Evolutionary conservation across 2,113 vertebrate genomes (phyloP).

Genomic region (Pluvianellus socialis): DNA sequence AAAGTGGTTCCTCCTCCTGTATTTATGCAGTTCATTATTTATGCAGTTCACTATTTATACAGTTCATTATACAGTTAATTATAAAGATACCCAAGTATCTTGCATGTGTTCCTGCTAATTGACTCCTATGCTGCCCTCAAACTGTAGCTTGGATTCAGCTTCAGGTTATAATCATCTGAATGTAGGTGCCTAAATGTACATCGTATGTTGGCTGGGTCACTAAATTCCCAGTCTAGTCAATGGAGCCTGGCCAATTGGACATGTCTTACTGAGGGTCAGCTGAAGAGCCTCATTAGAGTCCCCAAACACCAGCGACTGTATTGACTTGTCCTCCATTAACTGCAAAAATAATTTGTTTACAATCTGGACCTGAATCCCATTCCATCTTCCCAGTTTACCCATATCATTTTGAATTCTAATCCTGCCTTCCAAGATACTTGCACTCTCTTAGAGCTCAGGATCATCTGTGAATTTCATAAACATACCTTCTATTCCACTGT

Average conservation of each 20-base stretch:
- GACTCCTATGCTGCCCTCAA: not conserved
- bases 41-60: not conserved
- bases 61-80: not conserved
- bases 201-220: not conserved
- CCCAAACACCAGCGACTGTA: not conserved
- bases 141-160: not conserved
- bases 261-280: not conserved
- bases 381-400: not conserved
- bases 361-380: not conserved
- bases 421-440: not conserved
- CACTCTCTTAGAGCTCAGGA: not conserved
- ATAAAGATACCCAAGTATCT: not conserved
- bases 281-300: slow-evolving; percentile 6
- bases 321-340: slow-evolving; percentile 7
- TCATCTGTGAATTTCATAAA: not conserved
- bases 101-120: not conserved
- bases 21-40: not conserved
- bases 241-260: slow-evolving; percentile 6
- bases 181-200: not conserved
- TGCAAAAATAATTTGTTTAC: slow-evolving; percentile 24
- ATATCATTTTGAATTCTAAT: not conserved
- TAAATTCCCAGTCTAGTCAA: not conserved
- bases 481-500: not conserved
- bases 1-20: not conserved
- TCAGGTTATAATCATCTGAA: not conserved